Base-by-base conservation (phyloP, 2,113 vertebrate genomes). In the Phylloscopus whistleri region DNA sequence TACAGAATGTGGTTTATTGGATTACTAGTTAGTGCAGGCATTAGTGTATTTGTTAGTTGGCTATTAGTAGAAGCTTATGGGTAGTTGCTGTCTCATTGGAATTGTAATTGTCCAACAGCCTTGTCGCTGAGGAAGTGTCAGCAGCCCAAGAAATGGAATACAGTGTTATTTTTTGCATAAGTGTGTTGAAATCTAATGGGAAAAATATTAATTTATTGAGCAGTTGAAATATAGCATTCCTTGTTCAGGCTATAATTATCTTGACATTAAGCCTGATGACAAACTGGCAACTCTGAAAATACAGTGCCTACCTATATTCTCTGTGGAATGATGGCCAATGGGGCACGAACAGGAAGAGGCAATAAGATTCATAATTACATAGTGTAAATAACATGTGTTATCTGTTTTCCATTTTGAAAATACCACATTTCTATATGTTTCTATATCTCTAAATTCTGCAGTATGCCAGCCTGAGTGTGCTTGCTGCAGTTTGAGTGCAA, bases 281-380 rank as follows among this genome's bases (percentile, higher is more conserved):
- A 96, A 96, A 79, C 79, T 87, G 49, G 19, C 84, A 94, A 69
- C 94, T 95, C 53, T 95, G 93, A 94, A 97, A 97, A 96, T 80
- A 70, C 13, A 79, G 20, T 58, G 72, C 84, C 93, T 90, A 93
- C 22, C 39, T 94, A 44, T 90, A 89, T 94, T 97, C 92, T 96
- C 93, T 75, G 23, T 55, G 81, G 80, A 96, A 52, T 93, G 96
- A 92, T 76, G 95, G 76, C 81, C 89, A 96, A 84, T 91, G 73
- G 96, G 93, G 63, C 70, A 91, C 67, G 59, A 93, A 93, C 75
- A 89, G 55, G 49, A 96, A 96, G 80, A 96, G 49, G 51, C 87
- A 97, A 94, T 96, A 94, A 96, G 77, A 93, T 97, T 59, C 69
- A n/a, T 93, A 95, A 97, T 97, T 97, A 93, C 66, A 64, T 95